Conservation (phyloP, 1,140 invertebrate genomes). For the Subanguina moxae region DNA sequence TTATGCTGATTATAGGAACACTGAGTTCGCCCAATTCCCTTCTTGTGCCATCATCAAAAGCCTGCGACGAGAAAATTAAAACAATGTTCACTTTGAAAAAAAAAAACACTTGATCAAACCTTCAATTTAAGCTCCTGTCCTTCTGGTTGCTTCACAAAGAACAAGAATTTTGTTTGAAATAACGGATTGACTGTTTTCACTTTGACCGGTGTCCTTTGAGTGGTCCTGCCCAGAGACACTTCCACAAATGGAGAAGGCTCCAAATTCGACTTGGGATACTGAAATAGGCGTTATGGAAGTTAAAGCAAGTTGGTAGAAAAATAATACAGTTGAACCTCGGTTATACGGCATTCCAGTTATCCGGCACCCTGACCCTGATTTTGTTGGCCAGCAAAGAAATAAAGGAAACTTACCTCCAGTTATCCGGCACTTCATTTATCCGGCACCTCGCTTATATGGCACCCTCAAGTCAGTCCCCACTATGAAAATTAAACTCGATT, state of each 20-base stretch:
- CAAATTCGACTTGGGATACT: conserved; percentile 48
- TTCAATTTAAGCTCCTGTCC: conserved; percentile 50
- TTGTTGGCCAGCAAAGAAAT: no score
- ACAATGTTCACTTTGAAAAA: conserved; percentile 13
- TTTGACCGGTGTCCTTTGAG: conserved; percentile 54
- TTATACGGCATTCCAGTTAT: no score
- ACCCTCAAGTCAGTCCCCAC: no score
- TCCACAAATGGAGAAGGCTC: conserved; percentile 58
- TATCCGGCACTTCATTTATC: no score
- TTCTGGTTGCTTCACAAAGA: conserved; percentile 55
- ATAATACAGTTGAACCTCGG: no score
- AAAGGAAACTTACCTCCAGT: no score
- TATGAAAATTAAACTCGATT: no score
- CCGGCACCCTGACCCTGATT: no score
- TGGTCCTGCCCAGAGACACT: conserved; percentile 45
- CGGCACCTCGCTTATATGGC: neutral
- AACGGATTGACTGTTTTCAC: conserved; percentile 50
- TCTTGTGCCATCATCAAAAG: conserved; percentile 52
- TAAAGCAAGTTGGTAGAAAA: neutral
- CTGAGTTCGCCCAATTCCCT: conserved; percentile 43
- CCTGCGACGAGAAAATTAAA: conserved; percentile 45
- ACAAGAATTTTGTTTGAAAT: conserved; percentile 45
- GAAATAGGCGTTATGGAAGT: neutral
- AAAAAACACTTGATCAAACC: conserved; percentile 22
- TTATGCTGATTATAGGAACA: conserved; percentile 41